Base-by-base conservation (phyloP, 2,888 invertebrate species). In the Aphrophora alni region DNA sequence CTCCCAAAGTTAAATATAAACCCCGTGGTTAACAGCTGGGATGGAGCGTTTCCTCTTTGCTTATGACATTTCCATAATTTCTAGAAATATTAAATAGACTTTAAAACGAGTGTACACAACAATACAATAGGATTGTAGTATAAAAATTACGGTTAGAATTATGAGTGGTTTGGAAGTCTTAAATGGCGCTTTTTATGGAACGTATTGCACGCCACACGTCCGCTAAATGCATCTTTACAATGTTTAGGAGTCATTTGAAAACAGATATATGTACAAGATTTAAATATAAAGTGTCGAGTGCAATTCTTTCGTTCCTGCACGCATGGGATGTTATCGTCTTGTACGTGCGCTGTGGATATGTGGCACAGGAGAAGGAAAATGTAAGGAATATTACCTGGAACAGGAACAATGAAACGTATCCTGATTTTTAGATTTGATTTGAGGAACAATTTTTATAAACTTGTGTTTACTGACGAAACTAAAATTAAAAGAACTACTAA, bases 11-110 rank as follows among this genome's bases (percentile, higher is more conserved):
- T 59, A 59, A 59, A 59, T 59, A 59, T 59, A 59, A 33, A 59
- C 44, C 44, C 14, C 44, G 44, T 10, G 33, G 33, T 33, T 33
- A 33, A 44, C 44, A 14, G 8, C 44, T 44, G 17, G 2, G 44
- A 59, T 21, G 59, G 21, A n/a, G 21, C 5, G 59, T 59, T 59
- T 59, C 59, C 59, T 59, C 59, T 59, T 3, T 21, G 59, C 12
- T 59, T 21, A 59, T 59, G 59, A 59, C 59, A 21, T 59, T 59
- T 59, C 59, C 59, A 59, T 59, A 59, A 59, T 59, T 59, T 59
- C 59, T 59, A 59, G 59, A 59, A 59, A 59, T 59, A 59, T 59
- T 59, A 59, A 59, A 59, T 59, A 59, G 59, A 21, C 59, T 21
- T 59, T 59, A 59, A 59, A 59, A 59, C n/a, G 59, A 59, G 59